These are phyloP conservation scores for Cairina moschata DNA, from an alignment of 2,113 vertebrate genomes.

Conservation along the genomic window DNA sequence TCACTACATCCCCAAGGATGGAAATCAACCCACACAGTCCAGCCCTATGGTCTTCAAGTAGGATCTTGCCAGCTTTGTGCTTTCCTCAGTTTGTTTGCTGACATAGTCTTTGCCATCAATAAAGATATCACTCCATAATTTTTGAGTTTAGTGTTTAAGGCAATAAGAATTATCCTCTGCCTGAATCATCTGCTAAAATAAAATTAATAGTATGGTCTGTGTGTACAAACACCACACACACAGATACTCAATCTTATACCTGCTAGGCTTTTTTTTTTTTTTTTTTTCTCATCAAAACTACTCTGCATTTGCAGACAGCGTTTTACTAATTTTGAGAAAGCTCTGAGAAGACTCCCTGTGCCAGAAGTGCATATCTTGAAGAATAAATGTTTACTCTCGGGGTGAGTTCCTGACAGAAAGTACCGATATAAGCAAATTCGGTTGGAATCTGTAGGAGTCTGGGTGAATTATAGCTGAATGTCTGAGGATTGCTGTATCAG, in stretches of 20 bases:
- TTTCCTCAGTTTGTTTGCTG: not conserved
- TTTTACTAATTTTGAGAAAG: not conserved
- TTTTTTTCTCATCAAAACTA: not conserved
- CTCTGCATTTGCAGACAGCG: not conserved
- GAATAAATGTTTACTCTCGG: not conserved
- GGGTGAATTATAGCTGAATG: not conserved
- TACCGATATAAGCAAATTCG: not conserved
- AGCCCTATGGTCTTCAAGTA: not conserved
- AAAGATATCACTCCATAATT: not conserved
- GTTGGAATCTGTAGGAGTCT: not conserved
- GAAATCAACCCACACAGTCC: not conserved
- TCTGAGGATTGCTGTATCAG: not conserved
- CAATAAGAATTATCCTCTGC: not conserved
- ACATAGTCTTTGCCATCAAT: not conserved
- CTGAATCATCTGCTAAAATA: not conserved
- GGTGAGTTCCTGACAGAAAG: not conserved
- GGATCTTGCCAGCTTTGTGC: not conserved
- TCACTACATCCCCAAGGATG: not conserved
- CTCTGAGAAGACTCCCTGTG: not conserved
- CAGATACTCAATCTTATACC: not conserved
- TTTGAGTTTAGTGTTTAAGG: not conserved
- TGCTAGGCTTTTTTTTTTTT: not conserved
- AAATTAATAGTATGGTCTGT: not conserved
- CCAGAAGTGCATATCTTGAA: not conserved
- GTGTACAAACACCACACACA: not conserved